These are phyloP conservation scores for Protaetia brevitarsis DNA, from an alignment of 1,140 invertebrate genomes.

Conservation along the genomic window DNA sequence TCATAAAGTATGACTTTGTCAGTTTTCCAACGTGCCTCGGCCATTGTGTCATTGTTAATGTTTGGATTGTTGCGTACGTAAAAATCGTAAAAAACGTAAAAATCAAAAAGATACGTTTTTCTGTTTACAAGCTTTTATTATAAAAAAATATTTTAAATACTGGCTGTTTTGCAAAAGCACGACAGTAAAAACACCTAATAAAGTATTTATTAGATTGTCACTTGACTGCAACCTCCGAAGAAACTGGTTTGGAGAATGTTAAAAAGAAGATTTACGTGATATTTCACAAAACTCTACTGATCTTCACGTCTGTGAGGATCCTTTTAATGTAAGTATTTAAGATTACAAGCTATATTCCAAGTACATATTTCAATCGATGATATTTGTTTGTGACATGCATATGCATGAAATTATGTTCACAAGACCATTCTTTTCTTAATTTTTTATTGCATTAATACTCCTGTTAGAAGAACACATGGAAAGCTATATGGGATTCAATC, in stretches of 20 bases:
- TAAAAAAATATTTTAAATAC: too few relatives aligned
- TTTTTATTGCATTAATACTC: too few relatives aligned
- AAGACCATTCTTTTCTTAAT: too few relatives aligned
- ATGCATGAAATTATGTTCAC: too few relatives aligned
- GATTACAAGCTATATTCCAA: not conserved
- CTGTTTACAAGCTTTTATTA: not conserved
- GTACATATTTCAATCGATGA: not conserved
- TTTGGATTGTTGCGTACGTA: not conserved
- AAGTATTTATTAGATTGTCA: not conserved
- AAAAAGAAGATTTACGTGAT: not conserved
- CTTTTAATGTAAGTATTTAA: not conserved
- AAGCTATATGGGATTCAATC: constrained; percentile 43
- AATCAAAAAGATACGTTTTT: too few relatives aligned
- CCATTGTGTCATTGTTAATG: not conserved
- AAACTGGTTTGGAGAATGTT: not conserved
- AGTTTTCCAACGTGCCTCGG: not conserved
- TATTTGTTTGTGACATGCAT: not conserved
- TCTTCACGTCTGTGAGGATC: not conserved
- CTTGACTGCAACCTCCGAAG: not conserved
- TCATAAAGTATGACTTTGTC: not conserved
- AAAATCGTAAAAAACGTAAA: too few relatives aligned
- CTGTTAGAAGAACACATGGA: constrained; percentile 45
- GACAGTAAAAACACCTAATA: too few relatives aligned
- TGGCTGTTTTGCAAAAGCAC: too few relatives aligned
- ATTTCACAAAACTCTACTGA: not conserved